Evolutionary conservation across 2,888 invertebrate species (phyloP).

Genomic region (Chloroclysta siterata): DNA sequence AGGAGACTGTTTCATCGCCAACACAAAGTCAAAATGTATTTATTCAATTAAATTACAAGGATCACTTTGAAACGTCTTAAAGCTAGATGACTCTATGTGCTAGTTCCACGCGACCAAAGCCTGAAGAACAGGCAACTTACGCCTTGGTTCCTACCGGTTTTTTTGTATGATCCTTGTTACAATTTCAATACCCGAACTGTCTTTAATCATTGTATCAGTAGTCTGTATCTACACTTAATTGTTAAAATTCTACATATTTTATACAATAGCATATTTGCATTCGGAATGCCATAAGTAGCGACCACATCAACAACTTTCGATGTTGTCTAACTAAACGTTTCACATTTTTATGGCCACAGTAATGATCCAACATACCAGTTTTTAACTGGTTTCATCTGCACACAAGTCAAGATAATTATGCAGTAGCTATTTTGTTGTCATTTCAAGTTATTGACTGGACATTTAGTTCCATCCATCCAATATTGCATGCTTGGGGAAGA

Average conservation of each 20-base stretch:
- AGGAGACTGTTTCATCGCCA: no score
- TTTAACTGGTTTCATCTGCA: conserved; percentile 36
- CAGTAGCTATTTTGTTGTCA: conserved; percentile 34
- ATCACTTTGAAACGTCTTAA: no score
- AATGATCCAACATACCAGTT: conserved; percentile 54
- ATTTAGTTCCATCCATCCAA: conserved; percentile 12
- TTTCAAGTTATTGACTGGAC: conserved; percentile 30
- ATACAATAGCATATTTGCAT: conserved; percentile 3
- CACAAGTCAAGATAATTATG: conserved; percentile 33
- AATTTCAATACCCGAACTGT: no score
- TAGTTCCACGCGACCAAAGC: no score
- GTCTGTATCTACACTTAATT: not conserved
- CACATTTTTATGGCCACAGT: conserved; percentile 55
- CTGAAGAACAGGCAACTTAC: no score
- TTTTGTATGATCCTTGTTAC: no score
- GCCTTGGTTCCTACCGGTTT: no score
- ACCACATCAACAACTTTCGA: conserved; percentile 56
- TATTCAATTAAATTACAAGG: no score
- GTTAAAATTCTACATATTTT: not conserved
- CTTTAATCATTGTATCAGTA: not conserved
- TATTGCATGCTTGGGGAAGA: not conserved
- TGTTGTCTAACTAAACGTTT: conserved; percentile 54
- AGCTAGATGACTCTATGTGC: no score
- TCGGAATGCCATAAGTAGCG: conserved; percentile 3
- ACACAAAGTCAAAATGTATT: no score